Evolutionary conservation across 2,113 vertebrate genomes (phyloP).

Genomic region (Tangachromis dhanisi): DNA sequence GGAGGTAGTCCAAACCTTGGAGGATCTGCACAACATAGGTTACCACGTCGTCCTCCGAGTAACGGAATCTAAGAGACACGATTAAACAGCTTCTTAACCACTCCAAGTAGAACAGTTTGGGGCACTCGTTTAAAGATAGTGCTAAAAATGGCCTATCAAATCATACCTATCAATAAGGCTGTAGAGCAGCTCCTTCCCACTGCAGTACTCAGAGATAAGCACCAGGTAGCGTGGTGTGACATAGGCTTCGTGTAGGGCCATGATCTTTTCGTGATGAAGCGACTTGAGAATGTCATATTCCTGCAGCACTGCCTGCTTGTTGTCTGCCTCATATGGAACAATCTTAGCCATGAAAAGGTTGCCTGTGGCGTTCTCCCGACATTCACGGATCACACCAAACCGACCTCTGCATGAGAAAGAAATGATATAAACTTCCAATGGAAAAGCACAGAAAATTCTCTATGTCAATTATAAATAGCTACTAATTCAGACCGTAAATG

Average conservation of each 20-base stretch:
- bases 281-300: conserved; percentile 95
- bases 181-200: conserved; percentile 91
- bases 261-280: conserved; percentile 88
- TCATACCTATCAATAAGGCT: conserved; percentile 89
- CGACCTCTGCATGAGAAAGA: conserved; percentile 75
- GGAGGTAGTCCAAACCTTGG: conserved; percentile 93
- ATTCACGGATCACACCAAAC: conserved; percentile 90
- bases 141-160: neutral
- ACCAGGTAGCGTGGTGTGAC: conserved; percentile 97
- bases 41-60: conserved; percentile 94
- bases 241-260: conserved; percentile 93
- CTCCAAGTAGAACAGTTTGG: neutral
- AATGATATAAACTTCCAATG: neutral
- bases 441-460: neutral
- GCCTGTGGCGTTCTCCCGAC: conserved; percentile 91
- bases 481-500: neutral
- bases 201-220: conserved; percentile 90
- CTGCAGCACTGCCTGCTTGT: conserved; percentile 83
- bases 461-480: neutral
- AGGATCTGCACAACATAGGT: conserved; percentile 87
- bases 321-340: conserved; percentile 86
- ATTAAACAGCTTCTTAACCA: neutral
- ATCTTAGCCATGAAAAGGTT: conserved; percentile 96
- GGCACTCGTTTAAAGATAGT: neutral
- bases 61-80: conserved; percentile 81